A percentile compares a stretch with the other conserved stretches of the same genome.
Evolutionary conservation across 2,888 invertebrate genomes (phyloP).

Genomic region (Osedax frankpressi): DNA sequence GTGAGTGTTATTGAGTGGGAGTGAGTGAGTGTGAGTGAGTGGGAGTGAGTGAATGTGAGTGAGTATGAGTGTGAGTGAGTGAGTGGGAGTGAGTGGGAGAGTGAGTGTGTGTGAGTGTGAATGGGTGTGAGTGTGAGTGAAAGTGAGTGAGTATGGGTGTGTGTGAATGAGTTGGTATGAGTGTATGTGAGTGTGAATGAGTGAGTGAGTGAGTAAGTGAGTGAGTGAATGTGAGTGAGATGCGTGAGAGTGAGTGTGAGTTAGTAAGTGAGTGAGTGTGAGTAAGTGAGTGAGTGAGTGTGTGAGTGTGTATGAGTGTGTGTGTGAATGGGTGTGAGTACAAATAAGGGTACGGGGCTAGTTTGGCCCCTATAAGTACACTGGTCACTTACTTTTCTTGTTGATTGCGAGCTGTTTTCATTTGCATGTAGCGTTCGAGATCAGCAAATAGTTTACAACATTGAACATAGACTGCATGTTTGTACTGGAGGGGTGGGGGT

Average conservation of each 20-base stretch:
- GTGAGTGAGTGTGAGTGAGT: too few species aligned
- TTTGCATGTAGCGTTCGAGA: conserved; percentile 50
- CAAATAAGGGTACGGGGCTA: too few species aligned
- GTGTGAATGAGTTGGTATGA: too few species aligned
- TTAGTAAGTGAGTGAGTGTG: neutral
- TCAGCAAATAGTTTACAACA: conserved; percentile 95
- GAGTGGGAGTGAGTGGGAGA: too few species aligned
- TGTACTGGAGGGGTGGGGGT: conserved; percentile 46
- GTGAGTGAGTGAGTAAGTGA: neutral
- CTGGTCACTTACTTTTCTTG: neutral
- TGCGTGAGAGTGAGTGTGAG: neutral
- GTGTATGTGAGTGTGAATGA: too few species aligned
- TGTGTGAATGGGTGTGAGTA: neutral
- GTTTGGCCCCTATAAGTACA: too few species aligned
- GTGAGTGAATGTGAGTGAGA: neutral
- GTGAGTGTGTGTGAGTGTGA: too few species aligned
- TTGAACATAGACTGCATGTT: conserved; percentile 91
- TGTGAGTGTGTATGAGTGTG: neutral
- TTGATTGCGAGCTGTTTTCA: neutral
- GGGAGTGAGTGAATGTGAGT: too few species aligned
- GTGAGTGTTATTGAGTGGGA: too few species aligned
- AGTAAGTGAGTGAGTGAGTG: neutral
- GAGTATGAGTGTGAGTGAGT: too few species aligned
- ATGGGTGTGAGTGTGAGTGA: too few species aligned
- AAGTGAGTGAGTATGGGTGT: too few species aligned